Percentiles rank a stretch among this genome's conserved stretches.
These are phyloP conservation scores for Timema cristinae DNA, from an alignment of 2,888 invertebrate genomes.

Conservation along the genomic window DNA sequence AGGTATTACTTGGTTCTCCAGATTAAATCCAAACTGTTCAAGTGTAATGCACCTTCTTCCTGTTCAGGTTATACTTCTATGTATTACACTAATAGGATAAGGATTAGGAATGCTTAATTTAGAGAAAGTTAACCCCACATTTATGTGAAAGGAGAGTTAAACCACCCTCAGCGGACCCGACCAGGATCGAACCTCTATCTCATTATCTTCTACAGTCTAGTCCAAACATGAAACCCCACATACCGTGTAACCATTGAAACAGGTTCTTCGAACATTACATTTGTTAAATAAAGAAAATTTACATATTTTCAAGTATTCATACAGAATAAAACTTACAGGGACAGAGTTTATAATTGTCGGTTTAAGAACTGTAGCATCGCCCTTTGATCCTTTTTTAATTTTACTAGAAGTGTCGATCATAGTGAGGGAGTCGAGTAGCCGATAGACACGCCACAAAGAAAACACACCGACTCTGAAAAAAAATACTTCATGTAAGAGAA, in stretches of 20 bases:
- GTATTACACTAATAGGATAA: no score
- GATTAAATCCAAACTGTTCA: no score
- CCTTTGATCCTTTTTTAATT: conserved; percentile 90
- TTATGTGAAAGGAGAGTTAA: no score
- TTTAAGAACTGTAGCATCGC: conserved; percentile 85
- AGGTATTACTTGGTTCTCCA: no score
- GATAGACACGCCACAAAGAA: conserved; percentile 73
- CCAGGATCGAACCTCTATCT: no score
- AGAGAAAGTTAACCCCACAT: no score
- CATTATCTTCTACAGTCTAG: not conserved
- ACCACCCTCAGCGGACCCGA: no score
- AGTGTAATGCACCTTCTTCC: not conserved
- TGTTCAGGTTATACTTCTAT: not conserved
- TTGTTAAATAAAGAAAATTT: not conserved
- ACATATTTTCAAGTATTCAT: not conserved
- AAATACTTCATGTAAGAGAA: not conserved
- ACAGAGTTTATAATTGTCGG: conserved; percentile 97
- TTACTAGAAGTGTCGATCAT: conserved; percentile 91
- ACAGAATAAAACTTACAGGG: conserved; percentile 61
- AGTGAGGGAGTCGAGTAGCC: conserved; percentile 96
- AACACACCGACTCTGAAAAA: conserved; percentile 38
- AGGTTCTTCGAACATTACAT: no score
- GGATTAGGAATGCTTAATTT: no score
- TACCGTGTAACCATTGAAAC: not conserved
- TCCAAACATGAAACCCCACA: not conserved